Base-by-base conservation (phyloP, 2,888 invertebrate species). In the Mesoligia furuncula region DNA sequence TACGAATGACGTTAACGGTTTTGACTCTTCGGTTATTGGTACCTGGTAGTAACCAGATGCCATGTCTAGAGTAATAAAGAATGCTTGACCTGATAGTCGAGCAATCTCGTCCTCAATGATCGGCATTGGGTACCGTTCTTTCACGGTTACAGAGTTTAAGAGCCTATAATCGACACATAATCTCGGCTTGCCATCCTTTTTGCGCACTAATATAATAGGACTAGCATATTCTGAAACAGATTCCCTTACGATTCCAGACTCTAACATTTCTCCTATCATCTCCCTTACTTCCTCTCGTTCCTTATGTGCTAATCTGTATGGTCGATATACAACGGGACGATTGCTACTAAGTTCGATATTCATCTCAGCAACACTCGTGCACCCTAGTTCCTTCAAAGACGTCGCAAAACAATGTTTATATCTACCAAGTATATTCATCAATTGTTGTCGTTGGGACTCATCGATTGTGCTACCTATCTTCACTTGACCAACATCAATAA, bases 1-100 rank as follows among this genome's bases (percentile, higher is more conserved):
- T 0, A 92, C 90, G 73, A 94, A 93, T 0, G 92, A 91, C 0
- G 93, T 94, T 0, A 86, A 36, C 11, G 69, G 77, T 39, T 68
- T 75, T 0, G 42, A 57, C 0, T 31, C 1, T 11, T 78, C 74
- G 0, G 75, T 42, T 1, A 79, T 62, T 0, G 78, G 74, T 0
- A 79, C 74, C n/a, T 79, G 74, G 5, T 79, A 79, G 17, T 79
- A 79, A 15, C n/a, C 57, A 0, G 57, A 13, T 13, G 57, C 57
- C n/a, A n/a, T n/a, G 13, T 57, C 57, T 5, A 57, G 5, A 13
- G n/a, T 57, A n/a, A 57, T n/a, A 13, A 57, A 57, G 13, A n/a
- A 57, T 13, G 57, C n/a, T n/a, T 57, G n/a, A n/a, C 57, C 57
- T 13, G 57, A 57, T 13, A 57, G 57, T n/a, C 57, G 11, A 5